Evolutionary conservation across 2,113 vertebrate species (phyloP), one percentile per base, ranked within the genome.

Genomic region (Fregata magnificens): DNA sequence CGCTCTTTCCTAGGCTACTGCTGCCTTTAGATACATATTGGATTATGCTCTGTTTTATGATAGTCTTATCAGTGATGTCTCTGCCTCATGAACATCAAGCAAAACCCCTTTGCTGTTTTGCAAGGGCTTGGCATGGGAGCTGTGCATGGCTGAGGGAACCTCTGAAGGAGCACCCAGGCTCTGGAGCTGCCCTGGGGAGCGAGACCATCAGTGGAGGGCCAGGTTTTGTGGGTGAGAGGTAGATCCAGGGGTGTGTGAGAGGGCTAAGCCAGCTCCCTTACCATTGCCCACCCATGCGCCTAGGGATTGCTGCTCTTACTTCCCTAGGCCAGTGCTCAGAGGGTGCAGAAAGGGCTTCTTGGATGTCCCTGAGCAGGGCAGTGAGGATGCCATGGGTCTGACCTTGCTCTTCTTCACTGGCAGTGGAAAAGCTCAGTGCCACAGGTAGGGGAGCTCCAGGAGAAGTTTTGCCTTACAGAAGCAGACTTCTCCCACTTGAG

Each of bases 301-400:
- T 4, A 50, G 17, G 59, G 22, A 16, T 8, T 77, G 32, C 47
- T 62, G n/a, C 50, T 71, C 13, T 88, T 42, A 56, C 28, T 14
- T 24, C 15, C 50, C 24, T 40, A 8, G 25, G 59, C 9, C 24
- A 40, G 34, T 24, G 56, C 15, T 81, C 42, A 56, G 65, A 58
- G 31, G 36, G 34, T 63, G 7, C 42, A 65, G 20, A 13, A 76
- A 76, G 8, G 29, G 7, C 8, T 95, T 32, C 45, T n/a, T n/a
- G 38, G 11, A 19, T 1, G 2, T 14, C 56, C 24, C n/a, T n/a
- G 18, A 47, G n/a, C 2, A 1, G 9, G 31, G 17, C 47, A 74
- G 70, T 5, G 52, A 80, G 49, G 8, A 16, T 45, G 28, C 18
- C 11, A 13, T 1, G 3, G 44, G 10, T 70, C 32, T 61, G 66